phyloP scores from a whole-genome alignment of 1,140 invertebrate genomes.

The Cydia amplana region DNA sequence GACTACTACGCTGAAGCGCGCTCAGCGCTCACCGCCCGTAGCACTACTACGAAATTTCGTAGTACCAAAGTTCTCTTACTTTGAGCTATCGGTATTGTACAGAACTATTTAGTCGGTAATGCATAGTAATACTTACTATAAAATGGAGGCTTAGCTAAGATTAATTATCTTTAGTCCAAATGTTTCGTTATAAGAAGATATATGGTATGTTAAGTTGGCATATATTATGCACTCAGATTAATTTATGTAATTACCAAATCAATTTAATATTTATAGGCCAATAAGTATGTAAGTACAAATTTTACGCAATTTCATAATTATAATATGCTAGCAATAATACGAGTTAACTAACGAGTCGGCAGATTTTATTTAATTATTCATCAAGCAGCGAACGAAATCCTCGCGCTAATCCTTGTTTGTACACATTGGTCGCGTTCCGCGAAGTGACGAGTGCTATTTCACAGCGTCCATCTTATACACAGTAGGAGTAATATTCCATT shows the following conservation, averaged over 20 bases:
- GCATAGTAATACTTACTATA: neutral
- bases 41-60: slow-evolving; percentile 3
- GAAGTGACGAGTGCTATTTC: slow-evolving; percentile 1
- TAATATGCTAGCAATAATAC: too few species aligned
- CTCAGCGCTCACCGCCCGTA: neutral
- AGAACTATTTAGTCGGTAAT: neutral
- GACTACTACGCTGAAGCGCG: neutral
- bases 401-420: slow-evolving; percentile 20
- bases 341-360: neutral
- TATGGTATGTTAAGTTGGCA: too few species aligned
- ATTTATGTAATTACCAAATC: too few species aligned
- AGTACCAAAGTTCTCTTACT: neutral
- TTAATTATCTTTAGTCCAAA: neutral
- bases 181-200: too few species aligned
- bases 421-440: slow-evolving; percentile 5
- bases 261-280: too few species aligned
- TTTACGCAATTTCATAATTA: too few species aligned
- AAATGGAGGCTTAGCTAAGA: neutral
- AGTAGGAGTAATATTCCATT: neutral
- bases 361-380: slow-evolving; percentile 25
- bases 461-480: neutral
- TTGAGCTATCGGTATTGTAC: neutral
- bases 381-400: slow-evolving; percentile 10
- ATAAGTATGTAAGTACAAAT: too few species aligned
- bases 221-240: too few species aligned